Percentiles rank a stretch among this genome's conserved stretches.
Conservation (phyloP, 2,797 vertebrate genomes). For the Mus spretus region DNA sequence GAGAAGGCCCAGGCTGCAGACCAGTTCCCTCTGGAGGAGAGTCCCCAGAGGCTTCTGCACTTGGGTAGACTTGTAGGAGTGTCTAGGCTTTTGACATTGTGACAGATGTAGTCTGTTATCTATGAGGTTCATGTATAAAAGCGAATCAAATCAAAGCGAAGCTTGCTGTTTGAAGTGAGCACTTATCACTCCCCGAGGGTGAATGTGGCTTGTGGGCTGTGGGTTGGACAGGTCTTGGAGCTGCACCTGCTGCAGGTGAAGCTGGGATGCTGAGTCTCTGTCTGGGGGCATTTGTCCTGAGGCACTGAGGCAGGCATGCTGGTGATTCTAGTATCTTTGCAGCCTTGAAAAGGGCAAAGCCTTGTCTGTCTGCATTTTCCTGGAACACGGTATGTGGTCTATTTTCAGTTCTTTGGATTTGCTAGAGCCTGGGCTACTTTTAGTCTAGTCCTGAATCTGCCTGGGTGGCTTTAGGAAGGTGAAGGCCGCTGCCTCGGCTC, state of each 20-base stretch:
- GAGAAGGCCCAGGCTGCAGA: not conserved
- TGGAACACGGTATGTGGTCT: not conserved
- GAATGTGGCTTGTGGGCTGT: not conserved
- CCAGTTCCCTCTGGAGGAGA: not conserved
- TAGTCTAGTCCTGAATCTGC: not conserved
- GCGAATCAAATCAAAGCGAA: not conserved
- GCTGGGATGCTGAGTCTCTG: not conserved
- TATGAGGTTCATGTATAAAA: not conserved
- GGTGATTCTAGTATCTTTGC: not conserved
- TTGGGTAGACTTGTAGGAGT: not conserved
- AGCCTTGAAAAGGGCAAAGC: not conserved
- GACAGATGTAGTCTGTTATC: not conserved
- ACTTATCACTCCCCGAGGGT: not conserved
- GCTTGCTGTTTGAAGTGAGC: not conserved
- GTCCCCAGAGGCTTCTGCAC: not conserved
- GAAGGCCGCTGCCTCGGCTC: conserved; percentile 57
- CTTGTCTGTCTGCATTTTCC: not conserved
- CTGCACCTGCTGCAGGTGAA: not conserved
- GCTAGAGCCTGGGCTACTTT: not conserved
- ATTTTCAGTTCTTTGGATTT: not conserved
- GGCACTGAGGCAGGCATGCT: not conserved
- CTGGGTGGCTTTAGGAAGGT: not conserved
- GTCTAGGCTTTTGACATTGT: not conserved
- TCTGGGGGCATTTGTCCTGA: not conserved
- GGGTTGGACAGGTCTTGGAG: not conserved